A percentile compares a stretch with the other conserved stretches of the same genome.
These are phyloP conservation scores for Asarcornis scutulata DNA, from an alignment of 2,113 vertebrate species.

Conservation along the genomic window DNA sequence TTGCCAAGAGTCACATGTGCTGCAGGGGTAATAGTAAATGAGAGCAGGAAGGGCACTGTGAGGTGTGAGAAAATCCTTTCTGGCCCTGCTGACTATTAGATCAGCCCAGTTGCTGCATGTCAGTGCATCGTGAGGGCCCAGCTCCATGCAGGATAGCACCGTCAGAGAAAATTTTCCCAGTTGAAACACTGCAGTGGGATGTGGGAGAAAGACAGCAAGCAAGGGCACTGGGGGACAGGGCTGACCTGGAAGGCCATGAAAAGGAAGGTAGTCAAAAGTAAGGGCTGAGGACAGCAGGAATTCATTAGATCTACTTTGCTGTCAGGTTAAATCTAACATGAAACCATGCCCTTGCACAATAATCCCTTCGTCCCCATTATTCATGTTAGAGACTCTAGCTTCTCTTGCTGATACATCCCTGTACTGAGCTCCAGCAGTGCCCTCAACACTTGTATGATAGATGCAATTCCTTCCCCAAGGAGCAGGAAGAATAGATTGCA, in stretches of 20 bases:
- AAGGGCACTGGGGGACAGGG: not conserved
- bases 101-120: not conserved
- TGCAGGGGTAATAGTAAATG: not conserved
- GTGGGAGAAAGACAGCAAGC: not conserved
- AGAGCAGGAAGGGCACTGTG: not conserved
- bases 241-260: not conserved
- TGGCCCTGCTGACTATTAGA: not conserved
- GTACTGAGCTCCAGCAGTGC: not conserved
- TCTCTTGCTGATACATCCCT: not conserved
- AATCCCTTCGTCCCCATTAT: not conserved
- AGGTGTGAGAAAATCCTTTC: not conserved
- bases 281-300: not conserved
- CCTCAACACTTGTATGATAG: not conserved
- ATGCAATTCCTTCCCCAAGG: not conserved
- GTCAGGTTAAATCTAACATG: not conserved
- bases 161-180: not conserved
- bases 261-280: not conserved
- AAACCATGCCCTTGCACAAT: not conserved
- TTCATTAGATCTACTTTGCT: not conserved
- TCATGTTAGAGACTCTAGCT: not conserved
- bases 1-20: not conserved
- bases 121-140: not conserved
- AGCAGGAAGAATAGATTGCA: not conserved
- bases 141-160: not conserved
- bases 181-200: accelerated